phyloP scores from a whole-genome alignment of 2,888 invertebrate genomes.

The Formica aserva region DNA sequence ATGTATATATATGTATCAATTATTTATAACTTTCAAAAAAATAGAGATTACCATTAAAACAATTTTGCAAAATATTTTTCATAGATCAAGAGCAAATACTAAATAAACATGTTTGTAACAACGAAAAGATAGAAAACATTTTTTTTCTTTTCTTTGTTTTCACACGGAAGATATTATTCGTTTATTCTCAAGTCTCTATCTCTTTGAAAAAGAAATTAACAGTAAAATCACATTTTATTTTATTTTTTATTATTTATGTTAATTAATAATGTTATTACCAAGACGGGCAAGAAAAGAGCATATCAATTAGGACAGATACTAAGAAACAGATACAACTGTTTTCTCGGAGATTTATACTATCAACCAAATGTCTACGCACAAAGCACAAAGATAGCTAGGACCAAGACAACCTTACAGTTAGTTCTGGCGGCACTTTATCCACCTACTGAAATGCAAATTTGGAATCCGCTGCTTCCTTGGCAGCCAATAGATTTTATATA shows the following conservation, averaged over 20 bases:
- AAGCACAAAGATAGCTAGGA: constrained; percentile 63
- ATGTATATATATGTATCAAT: not conserved
- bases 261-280: constrained; percentile 20
- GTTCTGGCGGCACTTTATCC: constrained; percentile 70
- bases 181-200: not conserved
- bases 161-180: not conserved
- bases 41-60: constrained; percentile 9
- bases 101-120: not conserved
- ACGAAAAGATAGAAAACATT: constrained; percentile 6
- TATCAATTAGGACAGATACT: constrained; percentile 61
- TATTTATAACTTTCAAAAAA: not conserved
- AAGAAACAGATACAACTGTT: constrained; percentile 50
- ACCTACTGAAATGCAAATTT: constrained; percentile 61
- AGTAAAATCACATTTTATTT: not conserved
- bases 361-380: constrained; percentile 63
- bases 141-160: constrained; percentile 29
- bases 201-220: not conserved
- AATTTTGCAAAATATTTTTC: not conserved
- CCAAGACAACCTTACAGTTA: constrained; percentile 69
- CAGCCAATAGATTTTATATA: constrained; percentile 63
- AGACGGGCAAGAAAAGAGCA: constrained; percentile 65
- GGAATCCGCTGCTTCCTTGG: constrained; percentile 67
- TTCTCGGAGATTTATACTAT: constrained; percentile 63
- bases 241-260: not conserved
- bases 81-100: not conserved